Percentiles rank a stretch among this genome's conserved stretches.
These are phyloP conservation scores for Oplegnathus fasciatus DNA, from an alignment of 2,113 vertebrate species.

Conservation along the genomic window DNA sequence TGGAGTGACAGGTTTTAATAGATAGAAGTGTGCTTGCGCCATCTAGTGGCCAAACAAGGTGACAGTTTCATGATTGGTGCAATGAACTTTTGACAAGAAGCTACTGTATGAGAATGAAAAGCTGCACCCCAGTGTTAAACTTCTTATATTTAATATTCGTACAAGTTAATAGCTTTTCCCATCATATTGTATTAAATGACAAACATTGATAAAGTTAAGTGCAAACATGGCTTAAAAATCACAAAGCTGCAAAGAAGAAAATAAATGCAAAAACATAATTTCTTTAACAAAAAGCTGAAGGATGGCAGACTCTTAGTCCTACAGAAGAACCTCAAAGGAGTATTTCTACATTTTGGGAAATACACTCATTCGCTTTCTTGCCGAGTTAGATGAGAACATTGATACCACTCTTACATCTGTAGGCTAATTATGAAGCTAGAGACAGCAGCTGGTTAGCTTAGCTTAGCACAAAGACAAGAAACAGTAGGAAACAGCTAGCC, in stretches of 20 bases:
- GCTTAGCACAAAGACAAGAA: neutral
- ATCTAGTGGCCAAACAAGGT: conserved; percentile 71
- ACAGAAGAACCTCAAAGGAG: neutral
- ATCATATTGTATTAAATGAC: neutral
- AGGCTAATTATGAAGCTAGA: neutral
- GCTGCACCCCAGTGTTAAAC: neutral
- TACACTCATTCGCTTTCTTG: neutral
- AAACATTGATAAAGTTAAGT: conserved; percentile 7
- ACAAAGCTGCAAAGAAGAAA: neutral
- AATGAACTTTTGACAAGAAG: neutral
- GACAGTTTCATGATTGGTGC: neutral
- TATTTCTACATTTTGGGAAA: neutral
- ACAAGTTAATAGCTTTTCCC: neutral
- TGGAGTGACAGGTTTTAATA: neutral
- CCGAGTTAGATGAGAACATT: neutral
- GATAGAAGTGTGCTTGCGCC: conserved; percentile 57
- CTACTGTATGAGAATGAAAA: neutral
- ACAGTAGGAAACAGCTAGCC: neutral
- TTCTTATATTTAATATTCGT: neutral
- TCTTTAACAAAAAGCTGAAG: neutral
- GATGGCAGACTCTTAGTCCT: neutral
- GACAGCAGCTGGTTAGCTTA: neutral
- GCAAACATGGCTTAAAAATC: conserved; percentile 6
- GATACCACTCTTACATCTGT: no score
- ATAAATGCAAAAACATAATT: neutral